Evolutionary conservation across 2,113 vertebrate species (phyloP), one percentile per base, ranked within the genome.

Genomic region (Mohoua ochrocephala): DNA sequence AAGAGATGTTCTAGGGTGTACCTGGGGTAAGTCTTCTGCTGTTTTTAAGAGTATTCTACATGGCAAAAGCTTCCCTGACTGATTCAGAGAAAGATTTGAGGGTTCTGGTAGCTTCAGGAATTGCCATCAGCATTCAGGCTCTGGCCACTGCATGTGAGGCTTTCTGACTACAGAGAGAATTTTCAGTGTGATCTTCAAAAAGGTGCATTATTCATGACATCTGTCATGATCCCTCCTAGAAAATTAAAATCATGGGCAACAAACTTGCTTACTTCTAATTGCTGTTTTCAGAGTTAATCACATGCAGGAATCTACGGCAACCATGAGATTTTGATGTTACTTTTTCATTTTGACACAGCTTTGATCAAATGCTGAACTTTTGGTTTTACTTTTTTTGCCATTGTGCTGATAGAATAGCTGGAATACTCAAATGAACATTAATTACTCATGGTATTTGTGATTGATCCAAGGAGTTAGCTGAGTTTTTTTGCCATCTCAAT

Each of bases 111-210:
- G 28, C 90, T 85, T 65, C 64, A 85, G 88, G 65, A 91, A 9
- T 42, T 49, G 49, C 67, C 24, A 33, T 44, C 82, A 57, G 60
- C 37, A 22, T 31, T 59, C 91, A 75, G 61, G 57, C 83, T 89
- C 49, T 49, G 85, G 68, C 85, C 71, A 54, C 60, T 86, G 78
- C 47, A 0, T 4, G 1, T 18, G 89, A 61, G 69, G 31, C 83
- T 84, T 91, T 84, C 50, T 65, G 87, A 70, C 69, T 76, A 45
- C 13, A 87, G 78, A 77, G 90, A 69, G 71, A 83, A 78, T 91
- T 93, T 84, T 77, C 85, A 56, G 79, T 70, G 85, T 52, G 76
- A 71, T 91, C 75, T 93, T 96, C 79, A 60, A 50, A 83, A 69
- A n/a, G 44, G 19, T 8, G 8, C 59, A 37, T 84, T 94, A 65